Conservation (phyloP, 2,113 vertebrate genomes). For the cattle (Bos taurus) region ARS-UCD2.0 NC_037343.1:73174001-73174500, state of each 20-base stretch:
- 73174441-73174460: not conserved
- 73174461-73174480: not conserved
- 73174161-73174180: not conserved
- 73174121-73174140: not conserved
- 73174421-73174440: not conserved
- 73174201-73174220: not conserved
- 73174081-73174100: not conserved
- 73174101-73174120: not conserved
- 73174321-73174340: not conserved
- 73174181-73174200: conserved; percentile 27
- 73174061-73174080: not conserved
- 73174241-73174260: conserved; percentile 13
- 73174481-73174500: not conserved
- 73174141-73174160: not conserved
- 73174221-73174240: not conserved
- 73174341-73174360: conserved; percentile 24
- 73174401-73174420: conserved; percentile 10
- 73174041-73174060: not conserved
- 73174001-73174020: conserved; percentile 45
- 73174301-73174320: not conserved
- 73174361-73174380: not conserved
- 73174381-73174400: not conserved
- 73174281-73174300: not conserved
- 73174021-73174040: not conserved
- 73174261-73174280: not conserved